These are phyloP conservation scores for Chrysina gloriosa DNA, from an alignment of 2,888 invertebrate species.

Conservation along the genomic window DNA sequence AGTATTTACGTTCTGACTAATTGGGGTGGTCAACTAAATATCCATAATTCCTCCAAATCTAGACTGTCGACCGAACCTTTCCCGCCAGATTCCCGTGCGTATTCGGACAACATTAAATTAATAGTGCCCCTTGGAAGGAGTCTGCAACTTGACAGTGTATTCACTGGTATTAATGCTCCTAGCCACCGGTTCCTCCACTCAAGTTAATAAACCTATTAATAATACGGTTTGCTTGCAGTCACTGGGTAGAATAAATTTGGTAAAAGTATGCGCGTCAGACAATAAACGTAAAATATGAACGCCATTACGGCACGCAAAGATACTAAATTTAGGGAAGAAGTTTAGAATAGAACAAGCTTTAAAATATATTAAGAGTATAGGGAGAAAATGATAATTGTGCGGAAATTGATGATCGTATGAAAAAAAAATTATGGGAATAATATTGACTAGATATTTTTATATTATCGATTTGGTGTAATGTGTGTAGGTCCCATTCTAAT, in stretches of 20 bases:
- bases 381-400: not conserved
- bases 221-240: constrained; percentile 12
- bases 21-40: constrained; percentile 28
- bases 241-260: constrained; percentile 15
- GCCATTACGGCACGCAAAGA: constrained; percentile 24
- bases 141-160: constrained; percentile 9
- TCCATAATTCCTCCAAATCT: constrained; percentile 30
- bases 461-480: no score
- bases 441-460: no score
- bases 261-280: constrained; percentile 21
- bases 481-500: no score
- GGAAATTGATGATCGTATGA: no score
- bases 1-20: constrained; percentile 25
- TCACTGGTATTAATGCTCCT: constrained; percentile 28
- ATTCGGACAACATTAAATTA: constrained; percentile 26
- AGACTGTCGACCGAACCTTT: constrained; percentile 13
- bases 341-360: constrained; percentile 3
- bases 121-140: constrained; percentile 13
- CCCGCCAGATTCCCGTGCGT: constrained; percentile 1
- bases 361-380: not conserved
- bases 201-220: constrained; percentile 34
- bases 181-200: constrained; percentile 11
- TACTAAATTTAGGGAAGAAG: constrained; percentile 4
- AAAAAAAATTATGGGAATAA: no score
- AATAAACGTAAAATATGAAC: constrained; percentile 30